A percentile compares a stretch with the other conserved stretches of the same genome.
phyloP scores from a whole-genome alignment of 2,113 vertebrate species.

The Zosterops borbonicus region DNA sequence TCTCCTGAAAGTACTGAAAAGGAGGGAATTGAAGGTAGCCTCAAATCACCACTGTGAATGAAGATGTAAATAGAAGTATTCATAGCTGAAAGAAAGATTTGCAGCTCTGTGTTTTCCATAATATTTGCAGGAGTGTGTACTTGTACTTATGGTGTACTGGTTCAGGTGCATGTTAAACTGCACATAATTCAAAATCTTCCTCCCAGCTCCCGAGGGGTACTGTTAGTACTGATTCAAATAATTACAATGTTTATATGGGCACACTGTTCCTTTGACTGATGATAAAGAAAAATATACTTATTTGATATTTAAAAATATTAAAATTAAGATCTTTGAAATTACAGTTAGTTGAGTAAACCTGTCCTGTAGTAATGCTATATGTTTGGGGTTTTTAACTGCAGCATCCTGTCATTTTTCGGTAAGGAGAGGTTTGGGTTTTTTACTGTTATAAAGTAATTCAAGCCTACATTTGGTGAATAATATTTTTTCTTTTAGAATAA shows the following conservation, averaged over 20 bases:
- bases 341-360: neutral
- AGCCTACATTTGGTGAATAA: neutral
- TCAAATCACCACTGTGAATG: neutral
- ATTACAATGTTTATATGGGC: neutral
- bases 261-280: neutral
- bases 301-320: neutral
- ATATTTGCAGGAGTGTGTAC: neutral
- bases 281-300: conserved; percentile 19
- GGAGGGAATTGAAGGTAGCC: neutral
- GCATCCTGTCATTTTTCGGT: neutral
- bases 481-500: neutral
- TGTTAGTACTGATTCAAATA: neutral
- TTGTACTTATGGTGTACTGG: neutral
- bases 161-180: neutral
- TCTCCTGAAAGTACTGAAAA: conserved; percentile 11
- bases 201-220: neutral
- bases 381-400: neutral
- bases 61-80: conserved; percentile 47
- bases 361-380: neutral
- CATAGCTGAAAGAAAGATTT: conserved; percentile 21
- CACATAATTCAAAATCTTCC: neutral
- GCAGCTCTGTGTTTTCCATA: conserved; percentile 7
- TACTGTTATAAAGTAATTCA: neutral
- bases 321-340: neutral
- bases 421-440: fast-evolving